Percentiles rank a stretch among this genome's conserved stretches.
Evolutionary conservation across 2,797 vertebrate genomes (phyloP).

Genomic region (Peromyscus melanophrys): DNA sequence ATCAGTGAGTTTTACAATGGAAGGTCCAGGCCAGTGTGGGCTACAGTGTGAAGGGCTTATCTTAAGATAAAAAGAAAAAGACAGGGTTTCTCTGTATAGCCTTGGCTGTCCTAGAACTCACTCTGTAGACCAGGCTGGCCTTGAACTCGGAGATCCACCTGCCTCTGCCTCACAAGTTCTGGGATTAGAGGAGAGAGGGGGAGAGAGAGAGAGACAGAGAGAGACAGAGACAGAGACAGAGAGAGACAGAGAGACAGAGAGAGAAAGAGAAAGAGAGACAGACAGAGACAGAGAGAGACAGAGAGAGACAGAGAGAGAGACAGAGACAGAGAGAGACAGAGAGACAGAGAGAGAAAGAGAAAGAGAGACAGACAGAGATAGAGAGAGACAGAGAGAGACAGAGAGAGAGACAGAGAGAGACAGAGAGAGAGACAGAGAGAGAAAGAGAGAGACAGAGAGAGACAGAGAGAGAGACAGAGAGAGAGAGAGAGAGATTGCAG

Average conservation of each 20-base stretch:
- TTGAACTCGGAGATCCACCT: background rate
- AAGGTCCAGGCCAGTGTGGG: background rate
- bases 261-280: too few species aligned
- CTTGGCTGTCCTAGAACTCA: background rate
- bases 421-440: background rate
- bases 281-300: too few species aligned
- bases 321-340: background rate
- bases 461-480: too few species aligned
- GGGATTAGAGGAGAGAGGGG: background rate
- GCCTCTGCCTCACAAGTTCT: too few species aligned
- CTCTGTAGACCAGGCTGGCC: background rate
- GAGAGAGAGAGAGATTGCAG: background rate
- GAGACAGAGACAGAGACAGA: background rate
- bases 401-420: background rate
- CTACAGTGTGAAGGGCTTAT: background rate
- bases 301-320: background rate
- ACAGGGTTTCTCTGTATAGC: background rate
- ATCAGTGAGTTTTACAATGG: background rate
- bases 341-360: background rate
- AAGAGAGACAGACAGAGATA: too few species aligned
- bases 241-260: background rate
- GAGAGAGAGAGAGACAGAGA: background rate
- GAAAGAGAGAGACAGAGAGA: too few species aligned
- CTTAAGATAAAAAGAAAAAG: background rate
- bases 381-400: too few species aligned